Base-by-base conservation (phyloP, 2,113 vertebrate species). In the Irena cyanogastra region DNA sequence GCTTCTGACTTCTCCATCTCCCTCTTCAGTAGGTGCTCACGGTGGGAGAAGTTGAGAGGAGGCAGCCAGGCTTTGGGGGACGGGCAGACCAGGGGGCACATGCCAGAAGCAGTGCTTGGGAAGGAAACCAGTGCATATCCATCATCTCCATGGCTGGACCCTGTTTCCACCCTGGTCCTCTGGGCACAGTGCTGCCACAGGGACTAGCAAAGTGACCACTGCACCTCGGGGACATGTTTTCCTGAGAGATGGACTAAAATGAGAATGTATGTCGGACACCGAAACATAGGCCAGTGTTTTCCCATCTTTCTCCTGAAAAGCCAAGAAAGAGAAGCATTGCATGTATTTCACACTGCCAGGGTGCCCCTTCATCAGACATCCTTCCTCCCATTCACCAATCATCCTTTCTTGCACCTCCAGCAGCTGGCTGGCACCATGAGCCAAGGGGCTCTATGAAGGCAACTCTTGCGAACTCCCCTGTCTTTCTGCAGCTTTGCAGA, bases 21-120 rank as follows among this genome's bases (percentile, higher is more conserved):
- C 35, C 5, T 27, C 23, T 59, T 59, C n/a, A 45, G 42, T 27
- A 17, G 59, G 20, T 81, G 68, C 53, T 91, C 15, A 1, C 3
- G 19, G 18, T 45, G 63, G 60, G 61, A 33, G 54, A 27, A 56
- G 35, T 5, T 37, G 60, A 47, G 60, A 56, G 59, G 50, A 64
- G 49, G 56, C 65, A 87, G 83, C 17, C 45, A 37, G 49, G 33
- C 5, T 57, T 10, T 78, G 60, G 35, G 47, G 8, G 7, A 81
- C 18, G n/a, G n/a, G 4, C 0, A 0, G 49, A 10, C 10, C 1
- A 2, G 16, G 54, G 59, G 5, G 3, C 35, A 59, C 1, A 3
- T 27, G 22, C 15, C 83, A 83, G 49, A 26, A 57, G 33, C n/a
- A 50, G 4, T 8, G 13, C 22, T 60, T 24, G 42, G 53, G 23